Base-by-base conservation (phyloP, 2,888 invertebrate genomes). In the Drosophila dives region DNA sequence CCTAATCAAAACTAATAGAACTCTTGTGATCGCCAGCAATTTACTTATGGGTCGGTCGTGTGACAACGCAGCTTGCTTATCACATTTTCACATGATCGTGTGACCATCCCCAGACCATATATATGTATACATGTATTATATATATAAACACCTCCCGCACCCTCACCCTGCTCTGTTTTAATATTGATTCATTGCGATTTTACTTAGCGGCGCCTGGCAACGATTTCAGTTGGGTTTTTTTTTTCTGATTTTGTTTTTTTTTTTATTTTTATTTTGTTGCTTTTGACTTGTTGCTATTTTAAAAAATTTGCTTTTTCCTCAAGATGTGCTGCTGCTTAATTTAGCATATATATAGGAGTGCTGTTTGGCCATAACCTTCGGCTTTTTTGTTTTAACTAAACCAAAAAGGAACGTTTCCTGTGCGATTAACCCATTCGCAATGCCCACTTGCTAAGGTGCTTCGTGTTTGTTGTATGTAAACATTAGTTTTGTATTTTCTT, bases 71-170 rank as follows among this genome's bases (percentile, higher is more conserved):
- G 34, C 20, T 38, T 40, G 74, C 83, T 89, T 89, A 87, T 89
- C 85, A 45, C 23, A 82, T 74, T 77, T 89, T 73, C 86, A 85
- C 86, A 89, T 86, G 86, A 86, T 85, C 84, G 86, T 77, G 82
- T 66, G 77, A 80, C 74, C 59, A 67, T 34, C 17, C 58, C 12
- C 40, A 32, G n/a, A 50, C 26, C 23, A 23, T 45, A 23, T 36
- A 20, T 15, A 20, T 29, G 3, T 23, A 0, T 3, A 15, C 7
- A 23, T 34, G 2, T n/a, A 6, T 42, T 40, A 3, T 23, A 0
- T 40, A 6, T 6, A 3, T 34, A 6, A 12, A 4, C 11, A 2
- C 6, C 1, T 38, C 8, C 5, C n/a, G 23, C 42, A 54, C 38
- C 23, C 10, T 3, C 60, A 53, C 55, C 40, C 32, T 49, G 40